phyloP scores from a whole-genome alignment of 37 sponge, comb jelly and placozoan species.

The Theonella swinhoei region DNA sequence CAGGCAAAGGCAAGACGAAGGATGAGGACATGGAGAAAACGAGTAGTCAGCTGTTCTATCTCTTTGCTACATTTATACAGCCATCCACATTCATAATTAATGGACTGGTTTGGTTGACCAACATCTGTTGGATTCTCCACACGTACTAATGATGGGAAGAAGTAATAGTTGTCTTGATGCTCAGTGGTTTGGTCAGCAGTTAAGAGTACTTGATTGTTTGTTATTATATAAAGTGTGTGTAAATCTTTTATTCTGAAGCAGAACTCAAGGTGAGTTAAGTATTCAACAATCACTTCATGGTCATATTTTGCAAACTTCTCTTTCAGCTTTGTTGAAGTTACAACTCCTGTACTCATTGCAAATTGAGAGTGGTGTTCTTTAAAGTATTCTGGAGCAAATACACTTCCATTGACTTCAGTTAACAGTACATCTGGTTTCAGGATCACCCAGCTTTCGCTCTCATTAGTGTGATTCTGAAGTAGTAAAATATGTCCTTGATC shows the following conservation, averaged over 20 bases:
- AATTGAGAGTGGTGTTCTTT: neutral
- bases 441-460: conserved; percentile 15
- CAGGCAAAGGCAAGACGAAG: conserved; percentile 21
- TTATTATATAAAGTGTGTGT: too few species aligned
- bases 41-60: neutral
- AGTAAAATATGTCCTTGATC: conserved; percentile 10
- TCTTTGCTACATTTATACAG: neutral
- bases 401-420: neutral
- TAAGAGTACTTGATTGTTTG: too few species aligned
- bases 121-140: neutral
- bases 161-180: neutral
- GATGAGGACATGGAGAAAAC: conserved; percentile 35
- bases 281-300: conserved; percentile 8
- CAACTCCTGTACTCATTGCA: conserved; percentile 12
- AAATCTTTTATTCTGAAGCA: conserved; percentile 15
- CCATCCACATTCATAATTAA: conserved; percentile 20
- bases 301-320: conserved; percentile 10
- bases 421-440: conserved; percentile 18
- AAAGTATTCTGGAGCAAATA: conserved; percentile 34
- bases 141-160: conserved; percentile 27
- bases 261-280: conserved; percentile 16
- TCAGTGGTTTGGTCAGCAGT: neutral
- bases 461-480: neutral
- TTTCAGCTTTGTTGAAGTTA: conserved; percentile 2
- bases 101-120: neutral